Evolutionary conservation across 2,113 vertebrate genomes (phyloP).

Genomic region (Picathartes gymnocephalus): DNA sequence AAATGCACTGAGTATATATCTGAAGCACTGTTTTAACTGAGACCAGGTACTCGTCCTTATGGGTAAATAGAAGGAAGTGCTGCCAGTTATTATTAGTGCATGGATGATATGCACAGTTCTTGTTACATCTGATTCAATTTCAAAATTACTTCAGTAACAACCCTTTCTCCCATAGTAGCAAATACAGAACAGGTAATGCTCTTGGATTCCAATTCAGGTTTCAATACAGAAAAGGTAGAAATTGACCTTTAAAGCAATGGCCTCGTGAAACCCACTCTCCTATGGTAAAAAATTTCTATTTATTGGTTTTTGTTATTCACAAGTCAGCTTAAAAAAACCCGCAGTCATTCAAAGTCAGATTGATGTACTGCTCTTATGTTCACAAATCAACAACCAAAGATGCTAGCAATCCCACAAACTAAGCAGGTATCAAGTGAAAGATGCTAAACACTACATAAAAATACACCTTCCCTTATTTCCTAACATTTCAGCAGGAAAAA

Average conservation of each 20-base stretch:
- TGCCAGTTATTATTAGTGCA: neutral
- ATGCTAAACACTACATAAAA: neutral
- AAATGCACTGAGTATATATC: neutral
- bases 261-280: neutral
- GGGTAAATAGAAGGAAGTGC: neutral
- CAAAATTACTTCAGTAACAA: neutral
- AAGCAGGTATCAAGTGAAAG: neutral
- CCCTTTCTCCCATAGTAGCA: neutral
- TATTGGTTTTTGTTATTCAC: fast-evolving
- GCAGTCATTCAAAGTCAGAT: neutral
- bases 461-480: neutral
- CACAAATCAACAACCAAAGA: neutral
- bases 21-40: neutral
- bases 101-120: neutral
- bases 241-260: neutral
- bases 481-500: neutral
- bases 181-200: neutral
- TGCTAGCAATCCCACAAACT: neutral
- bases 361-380: neutral
- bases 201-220: neutral
- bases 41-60: neutral
- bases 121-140: neutral
- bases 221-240: neutral
- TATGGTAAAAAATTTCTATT: neutral
- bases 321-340: neutral